A percentile compares a stretch with the other conserved stretches of the same genome.
Evolutionary conservation across 2,113 vertebrate genomes (phyloP).

Genomic region (Picathartes gymnocephalus): DNA sequence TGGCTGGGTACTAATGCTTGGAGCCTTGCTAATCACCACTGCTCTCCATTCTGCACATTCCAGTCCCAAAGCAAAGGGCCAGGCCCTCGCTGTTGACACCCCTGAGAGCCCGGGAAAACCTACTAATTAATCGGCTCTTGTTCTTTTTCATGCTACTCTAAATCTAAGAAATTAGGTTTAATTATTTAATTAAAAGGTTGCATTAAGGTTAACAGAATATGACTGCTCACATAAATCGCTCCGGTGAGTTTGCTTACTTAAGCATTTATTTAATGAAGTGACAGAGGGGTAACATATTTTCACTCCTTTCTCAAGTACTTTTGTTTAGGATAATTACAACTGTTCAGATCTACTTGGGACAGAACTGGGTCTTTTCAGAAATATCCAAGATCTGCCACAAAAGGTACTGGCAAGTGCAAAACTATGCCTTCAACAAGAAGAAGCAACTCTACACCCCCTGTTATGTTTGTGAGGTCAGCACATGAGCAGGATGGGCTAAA

Average conservation of each 20-base stretch:
- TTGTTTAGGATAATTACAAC: background rate
- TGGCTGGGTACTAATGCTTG: constrained; percentile 56
- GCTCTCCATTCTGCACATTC: constrained; percentile 49
- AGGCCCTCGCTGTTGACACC: background rate
- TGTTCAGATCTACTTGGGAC: background rate
- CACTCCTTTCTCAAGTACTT: background rate
- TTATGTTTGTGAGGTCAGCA: background rate
- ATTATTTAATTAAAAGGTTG: constrained; percentile 68
- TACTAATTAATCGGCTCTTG: constrained; percentile 65
- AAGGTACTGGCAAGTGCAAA: background rate
- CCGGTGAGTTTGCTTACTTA: constrained; percentile 43
- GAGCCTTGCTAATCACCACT: constrained; percentile 44
- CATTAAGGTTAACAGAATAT: constrained; percentile 59
- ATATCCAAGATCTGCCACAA: background rate
- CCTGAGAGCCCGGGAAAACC: constrained; percentile 32
- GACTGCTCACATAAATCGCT: constrained; percentile 45
- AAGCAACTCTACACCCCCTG: background rate
- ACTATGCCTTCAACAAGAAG: background rate
- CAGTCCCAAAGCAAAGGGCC: constrained; percentile 31
- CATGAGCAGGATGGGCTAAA: background rate
- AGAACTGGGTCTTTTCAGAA: background rate
- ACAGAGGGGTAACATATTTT: constrained; percentile 26
- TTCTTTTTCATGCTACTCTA: constrained; percentile 54
- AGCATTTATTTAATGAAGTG: constrained; percentile 49
- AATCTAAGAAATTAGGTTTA: constrained; percentile 57